Conservation (phyloP, 1,140 invertebrate genomes). For the Drosophila rhopaloa region DNA sequence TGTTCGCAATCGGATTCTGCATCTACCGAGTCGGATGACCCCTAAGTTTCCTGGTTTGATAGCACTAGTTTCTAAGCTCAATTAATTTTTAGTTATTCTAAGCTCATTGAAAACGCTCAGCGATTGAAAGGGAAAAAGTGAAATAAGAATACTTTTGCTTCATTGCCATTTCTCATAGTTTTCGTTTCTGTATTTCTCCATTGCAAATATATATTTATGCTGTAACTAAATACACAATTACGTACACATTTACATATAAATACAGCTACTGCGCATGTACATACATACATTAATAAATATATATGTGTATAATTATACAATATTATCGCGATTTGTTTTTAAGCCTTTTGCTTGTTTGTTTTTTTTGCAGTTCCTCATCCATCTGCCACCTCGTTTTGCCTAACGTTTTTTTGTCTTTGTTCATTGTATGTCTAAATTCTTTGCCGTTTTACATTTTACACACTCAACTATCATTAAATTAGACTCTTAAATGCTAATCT, state of each 20-base stretch:
- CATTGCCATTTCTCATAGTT: conserved; percentile 35
- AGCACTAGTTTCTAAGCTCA: background rate
- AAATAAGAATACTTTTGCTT: conserved; percentile 23
- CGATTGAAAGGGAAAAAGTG: background rate
- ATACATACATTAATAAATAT: conserved; percentile 66
- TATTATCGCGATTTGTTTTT: conserved; percentile 72
- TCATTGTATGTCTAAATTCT: conserved; percentile 82
- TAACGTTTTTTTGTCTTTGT: conserved; percentile 63
- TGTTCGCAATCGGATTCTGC: background rate
- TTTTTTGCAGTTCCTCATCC: conserved; percentile 46
- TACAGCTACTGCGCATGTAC: conserved; percentile 73
- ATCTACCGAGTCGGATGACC: background rate
- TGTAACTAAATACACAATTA: conserved; percentile 80
- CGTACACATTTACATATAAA: conserved; percentile 81
- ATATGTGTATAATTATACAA: conserved; percentile 77
- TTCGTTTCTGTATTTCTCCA: conserved; percentile 61
- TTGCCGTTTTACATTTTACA: conserved; percentile 71
- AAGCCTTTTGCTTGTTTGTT: conserved; percentile 53
- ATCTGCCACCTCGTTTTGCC: conserved; percentile 39
- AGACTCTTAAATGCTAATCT: conserved; percentile 76
- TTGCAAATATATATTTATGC: conserved; percentile 77
- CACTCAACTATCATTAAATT: conserved; percentile 71
- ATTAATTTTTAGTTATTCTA: conserved; percentile 5
- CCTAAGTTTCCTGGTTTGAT: background rate
- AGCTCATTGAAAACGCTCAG: conserved; percentile 1